Base-by-base conservation (phyloP, 2,797 vertebrate genomes). In the Knipowitschia caucasica region DNA sequence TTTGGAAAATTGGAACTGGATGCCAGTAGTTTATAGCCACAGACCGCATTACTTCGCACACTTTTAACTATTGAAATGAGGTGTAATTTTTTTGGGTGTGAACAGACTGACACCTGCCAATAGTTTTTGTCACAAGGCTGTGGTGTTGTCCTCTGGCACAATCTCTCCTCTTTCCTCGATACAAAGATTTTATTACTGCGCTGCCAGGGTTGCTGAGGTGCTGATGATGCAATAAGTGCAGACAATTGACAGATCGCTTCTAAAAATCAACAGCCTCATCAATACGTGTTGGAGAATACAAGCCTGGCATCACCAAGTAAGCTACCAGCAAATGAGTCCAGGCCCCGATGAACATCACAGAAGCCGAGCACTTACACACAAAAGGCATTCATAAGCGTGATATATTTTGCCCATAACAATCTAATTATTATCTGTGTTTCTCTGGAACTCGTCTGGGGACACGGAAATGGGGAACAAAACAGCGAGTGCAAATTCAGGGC, bases 181-280 rank as follows among this genome's bases (percentile, higher is more conserved):
- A 30, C 54, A 42, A 52, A 64, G 23, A 33, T 64, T 78, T 75
- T 64, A 64, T 70, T 57, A 62, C 50, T 21, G 46, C 31, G 64
- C 36, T 63, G 46, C 56, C 42, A 62, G 60, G 56, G 56, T 71
- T 56, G 54, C 67, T 68, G 69, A 75, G 62, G 56, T 69, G 61
- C 58, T 68, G 56, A 71, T 58, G 42, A 65, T 56, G 51, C 51
- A 68, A 68, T 72, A 73, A 75, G 59, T 68, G 59, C 66, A 2
- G 23, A 49, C 35, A 53, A 64, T 71, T 69, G 62, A 74, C 54
- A 35, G 21, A 58, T 9, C 15, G 31, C 5, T 59, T 58, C 52
- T 34, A 55, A 67, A 78, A 81, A 75, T 77, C 59, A 74, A 45
- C 57, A 58, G 18, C 46, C 42, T 42, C 35, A 5, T 56, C 53